phyloP scores from a whole-genome alignment of 2,113 vertebrate genomes.

The Hypomesus transpacificus region DNA sequence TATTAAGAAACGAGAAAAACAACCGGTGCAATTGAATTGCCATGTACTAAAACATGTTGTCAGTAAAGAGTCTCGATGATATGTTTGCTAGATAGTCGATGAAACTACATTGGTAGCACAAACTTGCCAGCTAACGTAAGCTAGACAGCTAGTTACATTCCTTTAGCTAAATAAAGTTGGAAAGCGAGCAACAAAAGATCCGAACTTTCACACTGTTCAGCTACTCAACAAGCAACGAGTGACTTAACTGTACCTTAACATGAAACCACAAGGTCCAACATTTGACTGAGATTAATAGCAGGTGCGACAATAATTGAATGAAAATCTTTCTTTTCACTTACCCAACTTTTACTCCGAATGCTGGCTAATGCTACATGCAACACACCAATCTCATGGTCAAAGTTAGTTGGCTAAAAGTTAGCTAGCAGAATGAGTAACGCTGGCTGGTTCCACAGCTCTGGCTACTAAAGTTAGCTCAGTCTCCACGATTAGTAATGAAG shows the following conservation, averaged over 20 bases:
- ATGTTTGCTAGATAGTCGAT: too few relatives aligned
- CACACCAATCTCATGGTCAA: not conserved
- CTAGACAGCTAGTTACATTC: not conserved
- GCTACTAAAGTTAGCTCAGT: not conserved
- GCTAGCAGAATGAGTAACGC: not conserved
- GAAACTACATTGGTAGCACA: too few relatives aligned
- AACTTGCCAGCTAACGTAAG: too few relatives aligned
- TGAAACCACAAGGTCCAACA: not conserved
- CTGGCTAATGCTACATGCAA: not conserved
- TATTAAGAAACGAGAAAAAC: not conserved
- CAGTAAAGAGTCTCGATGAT: too few relatives aligned
- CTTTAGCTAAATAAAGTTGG: not conserved
- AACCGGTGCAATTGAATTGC: too few relatives aligned
- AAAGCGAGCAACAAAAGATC: not conserved
- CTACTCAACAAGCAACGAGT: not conserved
- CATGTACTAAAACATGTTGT: too few relatives aligned
- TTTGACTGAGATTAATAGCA: not conserved
- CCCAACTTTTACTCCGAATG: not conserved
- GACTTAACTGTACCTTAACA: not conserved
- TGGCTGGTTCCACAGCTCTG: not conserved
- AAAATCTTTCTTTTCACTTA: constrained; percentile 2
- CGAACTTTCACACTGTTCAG: not conserved
- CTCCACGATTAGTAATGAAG: not conserved
- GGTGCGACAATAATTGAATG: not conserved
- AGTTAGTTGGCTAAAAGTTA: not conserved